Evolutionary conservation across 2,113 vertebrate genomes (phyloP), one percentile per base, ranked within the genome.

Genomic region (Stictonetta naevosa): DNA sequence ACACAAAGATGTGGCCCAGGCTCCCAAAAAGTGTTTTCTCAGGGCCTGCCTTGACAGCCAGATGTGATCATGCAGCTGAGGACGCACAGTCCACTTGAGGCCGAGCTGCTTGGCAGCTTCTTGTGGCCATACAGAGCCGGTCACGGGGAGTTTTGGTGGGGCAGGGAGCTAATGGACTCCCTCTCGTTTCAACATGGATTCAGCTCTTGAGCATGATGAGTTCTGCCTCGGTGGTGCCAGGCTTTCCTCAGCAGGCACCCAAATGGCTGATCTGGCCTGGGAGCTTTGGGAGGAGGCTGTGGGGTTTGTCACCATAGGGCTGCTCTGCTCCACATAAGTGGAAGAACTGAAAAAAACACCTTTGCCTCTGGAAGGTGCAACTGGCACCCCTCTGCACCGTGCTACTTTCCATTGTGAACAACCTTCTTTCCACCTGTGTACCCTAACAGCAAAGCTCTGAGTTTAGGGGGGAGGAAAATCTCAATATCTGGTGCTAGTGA

Each of bases 271-370:
- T 80, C 75, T 82, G 3, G 1, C 58, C 58, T 40, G 40, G 50
- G 31, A 77, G 9, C 55, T 21, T 53, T 0, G 0, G 68, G 1
- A 3, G 56, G 53, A 84, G 29, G 38, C n/a, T 29, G 8, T 59
- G 48, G 38, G 50, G 44, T 55, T 82, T 83, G 78, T 76, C 0
- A 0, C 69, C 8, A 0, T 46, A 74, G 64, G 86, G 38, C 25
- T 94, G 34, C 63, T 29, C 53, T 6, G 1, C 83, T 74, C 69
- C 22, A 11, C 2, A 1, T 60, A 66, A 69, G 29, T 8, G 26
- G 38, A 68, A 18, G 50, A 83, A 48, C 38, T 77, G 56, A 56
- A 59, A 48, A 50, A 81, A 25, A 7, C 0, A 60, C 58, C 48
- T 71, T 86, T 42, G 48, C 34, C 56, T 82, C 53, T 72, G 80